Conservation (phyloP, 1,140 invertebrate species). For the Schlechtendalia chinensis region DNA sequence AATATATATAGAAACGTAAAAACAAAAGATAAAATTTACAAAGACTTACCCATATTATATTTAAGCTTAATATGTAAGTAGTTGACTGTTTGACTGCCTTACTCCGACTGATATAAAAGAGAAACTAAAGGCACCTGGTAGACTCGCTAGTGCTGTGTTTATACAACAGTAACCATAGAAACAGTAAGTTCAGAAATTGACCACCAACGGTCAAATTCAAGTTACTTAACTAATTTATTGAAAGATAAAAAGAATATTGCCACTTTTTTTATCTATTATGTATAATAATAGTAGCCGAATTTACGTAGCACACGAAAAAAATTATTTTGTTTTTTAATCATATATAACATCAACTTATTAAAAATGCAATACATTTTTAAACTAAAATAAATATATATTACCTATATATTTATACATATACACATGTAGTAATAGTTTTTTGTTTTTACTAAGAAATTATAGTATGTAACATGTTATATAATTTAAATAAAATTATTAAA, state of each 20-base stretch:
- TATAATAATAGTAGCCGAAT: not conserved
- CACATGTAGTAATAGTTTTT: no score
- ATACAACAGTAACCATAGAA: constrained; percentile 45
- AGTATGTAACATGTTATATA: no score
- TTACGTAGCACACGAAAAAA: not conserved
- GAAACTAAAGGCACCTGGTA: constrained; percentile 36
- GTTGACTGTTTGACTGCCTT: constrained; percentile 36
- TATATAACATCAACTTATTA: not conserved
- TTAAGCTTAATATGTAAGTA: constrained; percentile 24
- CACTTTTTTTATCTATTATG: not conserved
- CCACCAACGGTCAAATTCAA: constrained; percentile 43
- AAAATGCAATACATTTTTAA: no score
- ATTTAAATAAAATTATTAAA: no score
- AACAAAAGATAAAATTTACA: not conserved
- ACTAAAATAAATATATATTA: no score
- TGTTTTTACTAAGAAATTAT: no score
- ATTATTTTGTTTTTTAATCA: not conserved
- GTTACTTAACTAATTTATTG: constrained; percentile 8
- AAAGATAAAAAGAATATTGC: constrained; percentile 9
- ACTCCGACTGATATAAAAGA: constrained; percentile 29
- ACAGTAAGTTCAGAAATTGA: constrained; percentile 38
- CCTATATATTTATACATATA: no score
- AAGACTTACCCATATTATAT: constrained; percentile 45
- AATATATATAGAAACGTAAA: no score
- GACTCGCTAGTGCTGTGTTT: constrained; percentile 18